A percentile compares a stretch with the other conserved stretches of the same genome.
phyloP scores from a whole-genome alignment of 2,113 vertebrate genomes.

The Rana temporaria region DNA sequence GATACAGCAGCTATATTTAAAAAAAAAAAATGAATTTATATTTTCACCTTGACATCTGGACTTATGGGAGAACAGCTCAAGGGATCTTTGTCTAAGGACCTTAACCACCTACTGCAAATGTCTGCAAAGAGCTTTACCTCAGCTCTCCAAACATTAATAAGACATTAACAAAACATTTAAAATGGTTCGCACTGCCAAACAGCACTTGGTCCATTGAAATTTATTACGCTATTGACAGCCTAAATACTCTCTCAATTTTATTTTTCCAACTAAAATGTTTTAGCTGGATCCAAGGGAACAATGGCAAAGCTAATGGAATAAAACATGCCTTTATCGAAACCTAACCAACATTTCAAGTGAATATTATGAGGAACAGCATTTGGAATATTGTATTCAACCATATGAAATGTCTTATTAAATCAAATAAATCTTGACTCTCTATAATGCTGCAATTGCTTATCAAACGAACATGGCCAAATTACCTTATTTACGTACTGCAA shows the following conservation, averaged over 20 bases:
- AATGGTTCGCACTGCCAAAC: slow-evolving; percentile 15
- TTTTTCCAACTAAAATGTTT: slow-evolving; percentile 36
- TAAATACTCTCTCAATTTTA: slow-evolving; percentile 36
- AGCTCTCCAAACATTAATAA: slow-evolving; percentile 41
- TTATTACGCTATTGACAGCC: slow-evolving; percentile 20
- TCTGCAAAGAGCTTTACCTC: slow-evolving; percentile 31
- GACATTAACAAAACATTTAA: slow-evolving; percentile 45
- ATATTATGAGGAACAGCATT: slow-evolving; percentile 33
- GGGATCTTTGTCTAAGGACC: slow-evolving; percentile 35
- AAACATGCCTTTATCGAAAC: slow-evolving; percentile 26
- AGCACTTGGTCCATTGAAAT: slow-evolving; percentile 36
- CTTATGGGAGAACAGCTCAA: slow-evolving; percentile 22
- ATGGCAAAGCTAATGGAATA: slow-evolving; percentile 35
- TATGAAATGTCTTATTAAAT: not conserved
- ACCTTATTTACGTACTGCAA: too few species aligned
- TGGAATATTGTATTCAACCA: not conserved
- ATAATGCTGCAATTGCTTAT: not conserved
- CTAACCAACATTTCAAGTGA: slow-evolving; percentile 33
- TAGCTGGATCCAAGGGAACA: slow-evolving; percentile 23
- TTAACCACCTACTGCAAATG: slow-evolving; percentile 38
- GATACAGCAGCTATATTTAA: not conserved
- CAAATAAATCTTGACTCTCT: not conserved
- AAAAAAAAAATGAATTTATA: not conserved
- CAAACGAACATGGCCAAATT: not conserved
- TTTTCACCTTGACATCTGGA: slow-evolving; percentile 29